These are phyloP conservation scores for Drosophila birchii DNA, from an alignment of 2,888 invertebrate genomes.

Conservation along the genomic window DNA sequence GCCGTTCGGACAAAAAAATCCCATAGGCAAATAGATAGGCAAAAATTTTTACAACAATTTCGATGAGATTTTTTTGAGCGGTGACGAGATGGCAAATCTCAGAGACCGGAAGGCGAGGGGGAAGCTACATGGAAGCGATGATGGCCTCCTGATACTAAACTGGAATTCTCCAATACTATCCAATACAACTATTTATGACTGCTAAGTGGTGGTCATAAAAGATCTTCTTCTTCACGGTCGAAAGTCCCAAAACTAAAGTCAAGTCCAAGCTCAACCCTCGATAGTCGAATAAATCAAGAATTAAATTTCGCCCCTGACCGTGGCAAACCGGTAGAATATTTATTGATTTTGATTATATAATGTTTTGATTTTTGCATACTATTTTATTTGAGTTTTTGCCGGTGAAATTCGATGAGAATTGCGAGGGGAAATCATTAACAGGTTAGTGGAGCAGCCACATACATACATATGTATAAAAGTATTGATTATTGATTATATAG, in stretches of 20 bases:
- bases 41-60: conserved; percentile 59
- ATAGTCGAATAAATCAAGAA: conserved; percentile 32
- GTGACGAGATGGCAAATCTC: conserved; percentile 22
- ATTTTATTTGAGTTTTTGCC: conserved; percentile 19
- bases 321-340: conserved; percentile 39
- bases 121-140: conserved; percentile 5
- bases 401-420: conserved; percentile 4
- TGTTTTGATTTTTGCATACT: conserved; percentile 10
- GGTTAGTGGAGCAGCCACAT: conserved; percentile 41
- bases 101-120: conserved; percentile 8
- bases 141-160: conserved; percentile 36
- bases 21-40: conserved; percentile 69
- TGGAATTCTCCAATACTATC: conserved; percentile 30
- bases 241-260: conserved; percentile 22
- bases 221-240: conserved; percentile 21
- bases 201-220: conserved; percentile 49
- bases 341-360: conserved; percentile 34
- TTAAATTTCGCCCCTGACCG: conserved; percentile 16
- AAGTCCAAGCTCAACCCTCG: conserved; percentile 26
- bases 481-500: conserved; percentile 4
- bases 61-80: conserved; percentile 8
- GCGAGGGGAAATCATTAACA: conserved; percentile 25
- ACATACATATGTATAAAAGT: background rate
- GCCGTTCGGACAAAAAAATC: conserved; percentile 29
- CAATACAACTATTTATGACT: conserved; percentile 43